A percentile compares a stretch with the other conserved stretches of the same genome.
Conservation (phyloP, 2,888 invertebrate genomes). For the Dasypogon diadema region DNA sequence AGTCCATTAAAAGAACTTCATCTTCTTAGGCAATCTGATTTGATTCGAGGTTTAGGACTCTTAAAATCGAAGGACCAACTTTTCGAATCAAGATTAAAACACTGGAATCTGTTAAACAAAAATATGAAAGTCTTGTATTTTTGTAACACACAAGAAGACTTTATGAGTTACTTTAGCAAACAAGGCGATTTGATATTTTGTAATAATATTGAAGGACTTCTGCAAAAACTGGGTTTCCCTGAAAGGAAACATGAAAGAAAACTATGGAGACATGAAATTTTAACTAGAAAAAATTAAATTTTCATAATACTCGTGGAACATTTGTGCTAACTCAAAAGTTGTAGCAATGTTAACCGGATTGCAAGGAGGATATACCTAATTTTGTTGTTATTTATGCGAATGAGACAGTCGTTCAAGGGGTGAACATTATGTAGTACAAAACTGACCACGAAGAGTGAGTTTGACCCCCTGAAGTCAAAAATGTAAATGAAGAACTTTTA, state of each 20-base stretch:
- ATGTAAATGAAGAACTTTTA: no score
- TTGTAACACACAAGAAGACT: constrained; percentile 7
- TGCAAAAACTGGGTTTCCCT: constrained; percentile 24
- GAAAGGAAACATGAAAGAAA: neutral
- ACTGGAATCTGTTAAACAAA: constrained; percentile 41
- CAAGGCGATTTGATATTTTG: constrained; percentile 31
- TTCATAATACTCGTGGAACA: no score
- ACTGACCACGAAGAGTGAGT: no score
- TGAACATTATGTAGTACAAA: constrained; percentile 6
- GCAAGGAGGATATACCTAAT: constrained; percentile 39
- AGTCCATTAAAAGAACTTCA: constrained; percentile 1
- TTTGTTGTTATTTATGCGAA: constrained; percentile 5
- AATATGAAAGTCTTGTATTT: neutral
- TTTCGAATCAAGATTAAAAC: constrained; percentile 46
- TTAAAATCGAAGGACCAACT: constrained; percentile 38
- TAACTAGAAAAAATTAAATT: no score
- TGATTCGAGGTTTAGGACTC: constrained; percentile 45
- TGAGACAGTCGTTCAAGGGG: constrained; percentile 6
- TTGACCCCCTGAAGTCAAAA: no score
- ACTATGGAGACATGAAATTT: no score
- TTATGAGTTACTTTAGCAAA: constrained; percentile 21
- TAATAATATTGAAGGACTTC: constrained; percentile 21
- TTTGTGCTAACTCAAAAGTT: no score
- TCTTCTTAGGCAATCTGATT: constrained; percentile 21
- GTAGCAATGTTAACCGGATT: constrained; percentile 26